Evolutionary conservation across 2,797 vertebrate species (phyloP).

Genomic region (Megaceryle alcyon): DNA sequence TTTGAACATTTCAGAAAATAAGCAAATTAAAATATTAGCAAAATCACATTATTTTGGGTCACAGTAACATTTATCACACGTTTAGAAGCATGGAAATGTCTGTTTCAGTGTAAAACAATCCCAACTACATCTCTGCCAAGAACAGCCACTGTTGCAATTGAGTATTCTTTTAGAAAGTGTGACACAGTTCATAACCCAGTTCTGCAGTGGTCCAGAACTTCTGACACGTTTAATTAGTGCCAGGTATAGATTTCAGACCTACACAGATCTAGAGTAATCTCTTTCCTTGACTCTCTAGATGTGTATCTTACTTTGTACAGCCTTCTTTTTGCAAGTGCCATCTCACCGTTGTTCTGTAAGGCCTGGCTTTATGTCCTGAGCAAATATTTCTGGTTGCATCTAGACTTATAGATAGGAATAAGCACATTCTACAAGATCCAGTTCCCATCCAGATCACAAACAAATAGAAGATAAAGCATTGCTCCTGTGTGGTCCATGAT

Average conservation of each 20-base stretch:
- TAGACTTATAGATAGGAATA: neutral
- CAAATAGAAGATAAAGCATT: neutral
- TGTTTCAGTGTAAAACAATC: neutral
- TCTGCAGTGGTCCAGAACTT: neutral
- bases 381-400: neutral
- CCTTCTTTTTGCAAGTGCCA: neutral
- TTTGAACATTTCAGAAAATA: neutral
- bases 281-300: neutral
- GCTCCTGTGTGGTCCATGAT: neutral
- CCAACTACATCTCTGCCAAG: neutral
- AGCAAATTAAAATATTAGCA: neutral
- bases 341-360: neutral
- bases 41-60: neutral
- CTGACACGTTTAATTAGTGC: neutral
- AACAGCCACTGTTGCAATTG: neutral
- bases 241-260: neutral
- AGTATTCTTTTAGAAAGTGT: neutral
- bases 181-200: neutral
- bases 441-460: neutral
- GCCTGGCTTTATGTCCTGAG: neutral
- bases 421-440: neutral
- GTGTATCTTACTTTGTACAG: neutral
- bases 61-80: neutral
- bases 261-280: neutral
- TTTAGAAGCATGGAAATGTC: neutral